Conservation (phyloP, 2,113 vertebrate genomes). For the Elgaria multicarinata region DNA sequence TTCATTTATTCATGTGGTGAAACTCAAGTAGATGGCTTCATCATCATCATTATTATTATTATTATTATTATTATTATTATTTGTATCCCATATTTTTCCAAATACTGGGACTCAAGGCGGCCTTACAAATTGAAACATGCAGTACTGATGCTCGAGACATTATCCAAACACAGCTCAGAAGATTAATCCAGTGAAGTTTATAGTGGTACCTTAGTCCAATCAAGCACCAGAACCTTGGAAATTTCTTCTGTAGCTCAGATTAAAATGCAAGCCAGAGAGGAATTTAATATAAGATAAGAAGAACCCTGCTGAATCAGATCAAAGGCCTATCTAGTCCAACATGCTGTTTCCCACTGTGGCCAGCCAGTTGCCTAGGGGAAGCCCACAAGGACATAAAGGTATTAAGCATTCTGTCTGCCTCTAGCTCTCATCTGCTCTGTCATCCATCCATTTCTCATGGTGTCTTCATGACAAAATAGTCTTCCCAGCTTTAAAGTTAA, state of each 20-base stretch:
- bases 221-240: not conserved
- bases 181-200: not conserved
- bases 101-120: too few relatives aligned
- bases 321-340: too few relatives aligned
- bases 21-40: too few relatives aligned
- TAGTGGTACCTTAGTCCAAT: not conserved
- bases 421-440: not conserved
- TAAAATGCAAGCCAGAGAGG: not conserved
- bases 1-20: not conserved
- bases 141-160: not conserved
- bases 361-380: not conserved
- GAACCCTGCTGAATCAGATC: too few relatives aligned
- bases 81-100: too few relatives aligned
- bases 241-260: not conserved
- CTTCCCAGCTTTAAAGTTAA: too few relatives aligned
- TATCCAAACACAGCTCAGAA: too few relatives aligned
- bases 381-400: not conserved
- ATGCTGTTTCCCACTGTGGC: not conserved
- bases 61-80: too few relatives aligned
- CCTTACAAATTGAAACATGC: too few relatives aligned
- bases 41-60: too few relatives aligned
- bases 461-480: too few relatives aligned
- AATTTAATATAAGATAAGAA: too few relatives aligned
- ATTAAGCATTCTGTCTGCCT: not conserved
- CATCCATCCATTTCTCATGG: not conserved